Percentiles rank a stretch among this genome's conserved stretches.
Evolutionary conservation across 2,113 vertebrate genomes (phyloP).

Genomic region (Poeciliopsis occidentalis): DNA sequence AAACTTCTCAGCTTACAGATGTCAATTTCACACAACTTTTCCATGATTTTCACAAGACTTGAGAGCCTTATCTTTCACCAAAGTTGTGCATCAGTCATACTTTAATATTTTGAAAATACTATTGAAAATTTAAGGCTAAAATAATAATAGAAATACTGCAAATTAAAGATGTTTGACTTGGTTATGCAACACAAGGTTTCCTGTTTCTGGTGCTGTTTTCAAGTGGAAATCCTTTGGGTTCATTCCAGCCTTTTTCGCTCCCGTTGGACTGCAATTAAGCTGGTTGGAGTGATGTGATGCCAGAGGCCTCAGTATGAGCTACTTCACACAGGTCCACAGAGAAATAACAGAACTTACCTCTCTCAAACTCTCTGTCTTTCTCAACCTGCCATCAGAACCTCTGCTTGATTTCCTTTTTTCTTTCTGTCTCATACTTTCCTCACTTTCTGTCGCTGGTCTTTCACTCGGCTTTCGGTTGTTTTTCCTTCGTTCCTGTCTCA

Average conservation of each 20-base stretch:
- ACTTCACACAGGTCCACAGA: constrained; percentile 69
- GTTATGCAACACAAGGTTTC: constrained; percentile 55
- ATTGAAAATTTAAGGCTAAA: constrained; percentile 22
- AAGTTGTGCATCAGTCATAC: background rate
- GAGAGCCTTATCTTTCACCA: background rate
- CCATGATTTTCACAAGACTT: background rate
- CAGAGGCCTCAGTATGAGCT: constrained; percentile 76
- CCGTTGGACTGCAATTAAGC: constrained; percentile 77
- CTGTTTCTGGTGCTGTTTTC: constrained; percentile 63
- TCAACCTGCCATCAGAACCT: constrained; percentile 24
- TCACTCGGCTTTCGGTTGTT: background rate
- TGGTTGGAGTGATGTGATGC: constrained; percentile 76
- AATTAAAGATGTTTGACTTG: constrained; percentile 52
- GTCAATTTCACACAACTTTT: background rate
- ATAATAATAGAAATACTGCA: constrained; percentile 41
- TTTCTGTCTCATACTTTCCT: constrained; percentile 22
- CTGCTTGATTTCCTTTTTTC: constrained; percentile 31
- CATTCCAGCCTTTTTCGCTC: constrained; percentile 66
- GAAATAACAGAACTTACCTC: constrained; percentile 76
- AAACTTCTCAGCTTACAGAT: background rate
- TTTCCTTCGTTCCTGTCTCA: constrained; percentile 1
- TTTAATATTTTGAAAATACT: constrained; percentile 9
- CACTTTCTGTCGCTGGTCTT: constrained; percentile 7
- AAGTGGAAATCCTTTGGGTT: constrained; percentile 68
- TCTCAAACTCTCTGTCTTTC: constrained; percentile 53